Evolutionary conservation across 2,797 vertebrate genomes (phyloP).

Genomic region (Clarias fuscus): DNA sequence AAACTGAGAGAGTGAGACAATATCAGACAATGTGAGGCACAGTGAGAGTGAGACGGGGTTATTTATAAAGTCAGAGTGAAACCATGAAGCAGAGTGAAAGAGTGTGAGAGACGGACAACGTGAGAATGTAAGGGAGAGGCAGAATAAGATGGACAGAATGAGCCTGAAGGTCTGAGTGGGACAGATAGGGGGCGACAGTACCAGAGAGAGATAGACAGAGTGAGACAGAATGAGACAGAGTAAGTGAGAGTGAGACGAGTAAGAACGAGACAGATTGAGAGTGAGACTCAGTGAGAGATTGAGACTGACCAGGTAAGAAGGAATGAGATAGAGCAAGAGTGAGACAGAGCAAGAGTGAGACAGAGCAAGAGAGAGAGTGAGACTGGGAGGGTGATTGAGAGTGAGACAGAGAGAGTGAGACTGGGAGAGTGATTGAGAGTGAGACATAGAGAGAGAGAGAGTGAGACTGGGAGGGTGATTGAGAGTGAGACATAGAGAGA

Average conservation of each 20-base stretch:
- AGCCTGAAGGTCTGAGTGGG: no score
- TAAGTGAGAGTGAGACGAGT: background rate
- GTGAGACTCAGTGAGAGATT: no score
- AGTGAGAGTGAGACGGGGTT: background rate
- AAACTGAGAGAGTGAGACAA: no score
- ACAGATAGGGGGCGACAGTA: no score
- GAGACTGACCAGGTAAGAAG: background rate
- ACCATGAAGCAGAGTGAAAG: background rate
- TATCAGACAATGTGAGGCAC: background rate
- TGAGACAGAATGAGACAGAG: background rate
- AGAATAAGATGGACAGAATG: no score
- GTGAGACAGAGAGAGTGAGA: background rate
- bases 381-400: background rate
- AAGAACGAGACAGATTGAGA: no score
- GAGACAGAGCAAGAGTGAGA: background rate
- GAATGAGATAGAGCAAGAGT: no score
- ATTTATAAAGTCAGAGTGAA: no score
- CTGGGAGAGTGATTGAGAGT: background rate
- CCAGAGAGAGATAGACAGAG: background rate
- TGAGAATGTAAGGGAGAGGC: no score
- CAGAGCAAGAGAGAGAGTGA: background rate
- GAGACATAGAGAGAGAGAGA: background rate
- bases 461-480: no score
- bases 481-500: background rate
- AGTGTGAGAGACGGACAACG: no score